A percentile compares a stretch with the other conserved stretches of the same genome.
These are phyloP conservation scores for Zaprionus gabonicus DNA, from an alignment of 1,140 invertebrate species.

Conservation along the genomic window DNA sequence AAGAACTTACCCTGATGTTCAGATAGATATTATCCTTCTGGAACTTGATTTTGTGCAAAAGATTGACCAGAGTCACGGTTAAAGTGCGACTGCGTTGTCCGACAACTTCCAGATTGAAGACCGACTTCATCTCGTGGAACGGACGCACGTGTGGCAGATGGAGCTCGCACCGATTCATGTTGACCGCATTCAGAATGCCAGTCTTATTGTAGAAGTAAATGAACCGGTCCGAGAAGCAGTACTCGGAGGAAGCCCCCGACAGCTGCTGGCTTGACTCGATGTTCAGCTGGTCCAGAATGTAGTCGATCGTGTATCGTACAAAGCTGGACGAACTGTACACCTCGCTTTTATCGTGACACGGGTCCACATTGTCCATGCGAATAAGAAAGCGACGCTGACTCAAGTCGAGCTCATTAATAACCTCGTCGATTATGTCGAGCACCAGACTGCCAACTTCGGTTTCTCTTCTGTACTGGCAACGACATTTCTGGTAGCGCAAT, in stretches of 20 bases:
- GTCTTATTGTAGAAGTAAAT: constrained; percentile 75
- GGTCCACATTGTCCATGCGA: background rate
- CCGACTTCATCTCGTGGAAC: constrained; percentile 42
- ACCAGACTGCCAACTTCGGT: constrained; percentile 44
- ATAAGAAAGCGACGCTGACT: constrained; percentile 47
- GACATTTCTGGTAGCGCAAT: constrained; percentile 63
- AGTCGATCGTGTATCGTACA: constrained; percentile 55
- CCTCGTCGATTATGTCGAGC: constrained; percentile 64
- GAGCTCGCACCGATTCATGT: constrained; percentile 34
- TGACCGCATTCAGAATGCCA: constrained; percentile 25
- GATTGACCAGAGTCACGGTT: constrained; percentile 63
- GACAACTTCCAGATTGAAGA: constrained; percentile 57
- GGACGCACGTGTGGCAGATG: constrained; percentile 65
- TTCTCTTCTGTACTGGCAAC: constrained; percentile 42
- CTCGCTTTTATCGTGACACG: constrained; percentile 17
- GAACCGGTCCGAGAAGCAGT: constrained; percentile 61
- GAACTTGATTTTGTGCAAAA: constrained; percentile 52
- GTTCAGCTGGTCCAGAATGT: constrained; percentile 56
- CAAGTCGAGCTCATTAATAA: constrained; percentile 69
- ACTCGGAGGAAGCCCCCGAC: constrained; percentile 59
- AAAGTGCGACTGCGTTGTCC: constrained; percentile 60
- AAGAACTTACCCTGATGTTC: constrained; percentile 55
- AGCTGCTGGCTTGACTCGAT: constrained; percentile 65
- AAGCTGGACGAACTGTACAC: constrained; percentile 40
- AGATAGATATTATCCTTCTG: constrained; percentile 64